Evolutionary conservation across 2,888 invertebrate species (phyloP), one percentile per base, ranked within the genome.

Genomic region (Megaustenia siamemsis): DNA sequence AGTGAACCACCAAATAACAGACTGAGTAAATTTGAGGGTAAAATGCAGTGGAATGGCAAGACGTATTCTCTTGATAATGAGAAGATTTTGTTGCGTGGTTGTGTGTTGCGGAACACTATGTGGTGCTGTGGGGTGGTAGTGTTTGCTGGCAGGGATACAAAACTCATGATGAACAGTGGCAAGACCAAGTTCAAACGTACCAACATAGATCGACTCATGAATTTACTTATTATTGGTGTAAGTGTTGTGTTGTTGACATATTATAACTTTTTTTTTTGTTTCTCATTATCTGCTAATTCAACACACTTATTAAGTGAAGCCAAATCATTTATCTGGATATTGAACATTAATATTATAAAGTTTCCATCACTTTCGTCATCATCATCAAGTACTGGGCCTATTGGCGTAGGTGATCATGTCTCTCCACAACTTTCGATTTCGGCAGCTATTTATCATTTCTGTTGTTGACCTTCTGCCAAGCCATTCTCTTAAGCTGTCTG

Each of bases 91-190:
- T 95, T 99, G 92, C 96, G 99, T 82, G 99, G 99, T 86, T 99
- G 99, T 95, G 97, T 99, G 88, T 95, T 99, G 86, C 95, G 99
- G 97, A 95, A 95, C 89, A 95, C 95, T 0, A 89, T 93, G 83
- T 95, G 95, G 94, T 95, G 95, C 90, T 95, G 94, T 88, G 95
- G 95, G 5, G 90, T 95, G 88, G 99, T 99, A 88, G 96, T 99
- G 93, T 99, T 99, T 95, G 99, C 99, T 91, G 99, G 99, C 92
- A 97, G 97, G 95, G 99, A 99, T 95, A 99, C 99, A 91, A 99
- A 99, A 95, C 96, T 99, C 86, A 99, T 99, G 99, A 98, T 99
- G 96, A 99, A 99, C 95, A 98, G 98, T 93, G 99, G 99, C 92
- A 98, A 99, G 95, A 98, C 98, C 90, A 98, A 97, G 95, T 99